A percentile compares a stretch with the other conserved stretches of the same genome.
These are phyloP conservation scores for Dendrocincla fuliginosa DNA, from an alignment of 2,797 vertebrate genomes.

Conservation along the genomic window DNA sequence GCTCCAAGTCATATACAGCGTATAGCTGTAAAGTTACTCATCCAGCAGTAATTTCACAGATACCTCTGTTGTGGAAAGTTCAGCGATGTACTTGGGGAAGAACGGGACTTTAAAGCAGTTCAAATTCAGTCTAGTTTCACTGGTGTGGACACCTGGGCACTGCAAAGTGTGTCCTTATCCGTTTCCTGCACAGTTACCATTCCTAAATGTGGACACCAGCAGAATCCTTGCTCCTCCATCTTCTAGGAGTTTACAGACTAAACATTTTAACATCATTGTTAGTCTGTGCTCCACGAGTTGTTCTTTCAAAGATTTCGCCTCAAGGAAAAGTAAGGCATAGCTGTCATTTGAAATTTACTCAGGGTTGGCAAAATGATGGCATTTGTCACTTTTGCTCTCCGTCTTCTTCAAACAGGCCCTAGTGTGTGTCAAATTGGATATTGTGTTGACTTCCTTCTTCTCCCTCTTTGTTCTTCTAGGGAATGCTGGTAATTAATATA, in stretches of 20 bases:
- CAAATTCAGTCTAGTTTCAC: background rate
- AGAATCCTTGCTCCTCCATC: background rate
- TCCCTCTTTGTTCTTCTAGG: constrained; percentile 30
- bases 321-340: background rate
- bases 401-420: background rate
- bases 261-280: background rate
- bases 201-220: background rate
- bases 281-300: background rate
- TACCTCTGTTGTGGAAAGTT: background rate
- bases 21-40: background rate
- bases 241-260: background rate
- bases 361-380: constrained; percentile 28
- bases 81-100: background rate
- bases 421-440: background rate
- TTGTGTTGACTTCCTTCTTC: background rate
- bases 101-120: background rate
- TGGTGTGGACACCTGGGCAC: background rate
- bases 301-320: constrained; percentile 13
- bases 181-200: background rate
- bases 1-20: background rate
- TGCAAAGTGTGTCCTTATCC: background rate
- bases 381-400: constrained; percentile 55
- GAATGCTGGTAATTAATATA: background rate
- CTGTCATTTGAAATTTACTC: constrained; percentile 61
- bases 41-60: constrained; percentile 14